Evolutionary conservation across 1,140 invertebrate species (phyloP), one percentile per base, ranked within the genome.

Genomic region (Oscheius sp.): DNA sequence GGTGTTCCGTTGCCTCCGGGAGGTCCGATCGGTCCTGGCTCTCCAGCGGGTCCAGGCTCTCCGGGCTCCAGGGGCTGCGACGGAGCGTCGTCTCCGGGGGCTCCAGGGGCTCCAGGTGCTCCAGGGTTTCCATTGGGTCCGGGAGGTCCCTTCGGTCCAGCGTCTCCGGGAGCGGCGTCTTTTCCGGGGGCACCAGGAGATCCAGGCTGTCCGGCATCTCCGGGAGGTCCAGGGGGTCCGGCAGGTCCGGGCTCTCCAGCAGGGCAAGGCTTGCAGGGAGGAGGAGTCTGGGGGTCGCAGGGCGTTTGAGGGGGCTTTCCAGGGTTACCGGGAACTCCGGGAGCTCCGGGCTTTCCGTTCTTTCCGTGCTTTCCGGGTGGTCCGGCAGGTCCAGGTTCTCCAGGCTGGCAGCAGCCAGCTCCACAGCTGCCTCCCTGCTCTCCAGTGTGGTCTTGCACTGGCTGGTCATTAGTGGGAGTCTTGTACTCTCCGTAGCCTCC

Each of bases 331-430:
- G 49, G 49, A 4, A 26, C 23, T 55, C 49, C 49, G 23, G 49
- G 49, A 13, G 49, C 49, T 13, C 49, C 49, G 49, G 49, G 49
- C 49, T 55, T 55, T 55, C 49, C 49, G 7, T 15, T 15, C 7
- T 26, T 15, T 13, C 49, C 49, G 23, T 7, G 49, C 49, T 55
- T 55, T 73, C 76, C 76, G 32, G 76, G 76, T 31, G 55, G 73
- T 72, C 76, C 76, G 23, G 76, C 49, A 29, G 76, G 75, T 72
- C 76, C 76, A 62, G 74, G 35, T 23, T 68, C 59, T 63, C 76
- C 76, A 26, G 74, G 74, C 31, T 77, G 67, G 29, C 76, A 77
- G 68, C 76, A 77, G 58, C 42, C 61, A 26, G 69, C 34, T 42
- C 71, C 71, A 42, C 74, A 70, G 35, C 18, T 74, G 2, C 75